These are phyloP conservation scores for Myotis pilosus DNA, from an alignment of 2,797 vertebrate genomes.

Conservation along the genomic window DNA sequence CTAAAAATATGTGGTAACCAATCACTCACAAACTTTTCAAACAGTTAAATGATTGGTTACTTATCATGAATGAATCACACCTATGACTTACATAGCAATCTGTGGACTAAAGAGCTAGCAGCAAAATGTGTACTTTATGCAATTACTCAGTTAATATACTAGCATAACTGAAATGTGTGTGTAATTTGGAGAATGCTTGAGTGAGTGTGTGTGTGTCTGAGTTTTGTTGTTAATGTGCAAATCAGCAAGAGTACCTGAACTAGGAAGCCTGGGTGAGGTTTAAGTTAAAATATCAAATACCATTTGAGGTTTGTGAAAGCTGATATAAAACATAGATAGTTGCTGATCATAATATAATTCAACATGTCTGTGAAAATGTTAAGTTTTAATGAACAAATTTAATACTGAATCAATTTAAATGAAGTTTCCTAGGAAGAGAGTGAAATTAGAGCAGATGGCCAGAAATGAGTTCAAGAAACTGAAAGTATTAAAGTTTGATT, in stretches of 20 bases:
- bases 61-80: background rate
- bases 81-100: background rate
- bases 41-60: background rate
- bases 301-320: background rate
- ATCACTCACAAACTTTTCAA: background rate
- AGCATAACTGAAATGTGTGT: background rate
- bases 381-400: background rate
- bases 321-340: background rate
- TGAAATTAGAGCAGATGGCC: background rate
- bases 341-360: background rate
- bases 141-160: background rate
- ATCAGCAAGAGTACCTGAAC: background rate
- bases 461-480: background rate
- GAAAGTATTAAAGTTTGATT: background rate
- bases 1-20: background rate
- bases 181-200: background rate
- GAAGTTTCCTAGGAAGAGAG: background rate
- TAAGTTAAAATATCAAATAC: background rate
- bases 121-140: background rate
- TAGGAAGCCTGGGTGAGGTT: background rate
- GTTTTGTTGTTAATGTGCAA: background rate
- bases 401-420: background rate
- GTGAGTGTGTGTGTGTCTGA: background rate
- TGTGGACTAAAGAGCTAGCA: background rate
- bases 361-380: background rate